phyloP scores from a whole-genome alignment of 2,113 vertebrate genomes.

The Myrmecobius fasciatus region DNA sequence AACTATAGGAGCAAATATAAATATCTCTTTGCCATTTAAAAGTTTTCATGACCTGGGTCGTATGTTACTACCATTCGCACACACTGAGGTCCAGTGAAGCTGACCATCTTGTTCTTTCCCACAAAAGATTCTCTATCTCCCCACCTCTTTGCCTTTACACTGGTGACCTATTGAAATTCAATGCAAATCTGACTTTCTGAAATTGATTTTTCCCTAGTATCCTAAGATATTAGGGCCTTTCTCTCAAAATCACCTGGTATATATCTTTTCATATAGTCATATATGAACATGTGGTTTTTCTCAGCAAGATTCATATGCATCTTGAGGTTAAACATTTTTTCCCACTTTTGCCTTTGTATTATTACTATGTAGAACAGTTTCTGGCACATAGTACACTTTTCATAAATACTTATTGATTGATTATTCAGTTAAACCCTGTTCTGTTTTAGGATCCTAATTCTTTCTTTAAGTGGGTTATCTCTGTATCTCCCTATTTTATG shows the following conservation, averaged over 20 bases:
- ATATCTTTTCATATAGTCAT: not conserved
- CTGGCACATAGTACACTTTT: not conserved
- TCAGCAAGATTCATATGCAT: not conserved
- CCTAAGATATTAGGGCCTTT: not conserved
- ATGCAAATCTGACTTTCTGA: not conserved
- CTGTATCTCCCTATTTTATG: not conserved
- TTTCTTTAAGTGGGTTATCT: not conserved
- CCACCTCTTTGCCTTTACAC: not conserved
- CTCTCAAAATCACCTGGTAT: not conserved
- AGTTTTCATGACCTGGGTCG: not conserved
- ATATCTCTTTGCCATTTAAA: not conserved
- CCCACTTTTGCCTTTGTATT: not conserved
- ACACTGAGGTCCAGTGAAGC: not conserved
- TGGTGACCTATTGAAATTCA: not conserved
- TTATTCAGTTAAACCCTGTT: not conserved
- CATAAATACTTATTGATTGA: not conserved
- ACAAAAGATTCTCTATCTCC: not conserved
- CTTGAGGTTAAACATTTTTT: not conserved
- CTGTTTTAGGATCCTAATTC: not conserved
- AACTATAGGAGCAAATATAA: not conserved
- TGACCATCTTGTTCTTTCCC: not conserved
- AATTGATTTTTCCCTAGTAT: not conserved
- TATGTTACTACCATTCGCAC: not conserved
- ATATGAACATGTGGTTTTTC: not conserved
- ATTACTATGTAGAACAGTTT: not conserved